Evolutionary conservation across 1,140 invertebrate species (phyloP).

Genomic region (Eumaeus atala): DNA sequence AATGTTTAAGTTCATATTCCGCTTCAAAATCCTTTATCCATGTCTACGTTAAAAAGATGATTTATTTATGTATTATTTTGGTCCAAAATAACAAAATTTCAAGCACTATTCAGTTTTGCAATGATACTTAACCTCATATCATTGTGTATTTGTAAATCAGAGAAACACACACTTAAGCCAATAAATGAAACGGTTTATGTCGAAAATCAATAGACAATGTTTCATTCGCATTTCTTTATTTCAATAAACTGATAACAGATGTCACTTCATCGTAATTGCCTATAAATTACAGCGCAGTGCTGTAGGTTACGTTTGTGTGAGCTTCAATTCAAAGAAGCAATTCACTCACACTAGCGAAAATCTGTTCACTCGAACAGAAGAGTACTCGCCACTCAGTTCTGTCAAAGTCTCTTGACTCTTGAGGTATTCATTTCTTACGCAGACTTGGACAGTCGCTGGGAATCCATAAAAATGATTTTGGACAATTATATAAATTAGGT

Average conservation of each 20-base stretch:
- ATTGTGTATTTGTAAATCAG: no score
- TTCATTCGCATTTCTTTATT: neutral
- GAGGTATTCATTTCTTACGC: constrained; percentile 18
- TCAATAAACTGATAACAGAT: constrained; percentile 23
- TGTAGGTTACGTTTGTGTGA: constrained; percentile 29
- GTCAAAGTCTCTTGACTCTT: constrained; percentile 37
- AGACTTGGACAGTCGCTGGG: constrained; percentile 39
- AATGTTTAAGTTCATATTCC: no score
- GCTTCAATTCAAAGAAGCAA: constrained; percentile 20
- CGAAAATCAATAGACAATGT: constrained; percentile 28
- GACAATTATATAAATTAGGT: constrained; percentile 43
- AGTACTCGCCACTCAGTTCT: constrained; percentile 25
- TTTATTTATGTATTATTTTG: no score
- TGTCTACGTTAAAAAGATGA: no score
- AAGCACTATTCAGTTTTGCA: no score
- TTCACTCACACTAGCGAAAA: constrained; percentile 12
- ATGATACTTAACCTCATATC: no score
- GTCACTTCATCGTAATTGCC: constrained; percentile 23
- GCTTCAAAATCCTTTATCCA: no score
- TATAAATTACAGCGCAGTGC: constrained; percentile 41
- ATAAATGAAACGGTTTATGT: neutral
- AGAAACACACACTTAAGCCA: no score
- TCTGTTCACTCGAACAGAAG: constrained; percentile 7
- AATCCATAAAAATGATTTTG: constrained; percentile 54
- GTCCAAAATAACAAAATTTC: no score